phyloP scores from a whole-genome alignment of 1,140 invertebrate species.

The Belonocnema kinseyi region DNA sequence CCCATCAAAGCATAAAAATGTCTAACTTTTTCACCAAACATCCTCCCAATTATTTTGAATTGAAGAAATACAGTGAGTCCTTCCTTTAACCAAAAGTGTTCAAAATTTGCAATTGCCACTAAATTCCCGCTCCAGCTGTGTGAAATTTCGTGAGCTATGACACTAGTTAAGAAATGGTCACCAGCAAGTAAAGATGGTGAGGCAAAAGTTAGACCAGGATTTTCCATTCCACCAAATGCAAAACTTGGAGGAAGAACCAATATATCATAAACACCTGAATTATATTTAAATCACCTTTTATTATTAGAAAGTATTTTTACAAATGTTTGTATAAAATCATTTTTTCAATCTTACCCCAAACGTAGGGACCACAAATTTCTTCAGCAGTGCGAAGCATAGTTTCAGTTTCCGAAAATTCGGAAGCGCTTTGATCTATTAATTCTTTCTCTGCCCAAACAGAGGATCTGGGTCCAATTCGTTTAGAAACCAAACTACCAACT shows the following conservation, averaged over 20 bases:
- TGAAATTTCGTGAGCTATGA: constrained; percentile 96
- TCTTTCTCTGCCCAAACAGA: constrained; percentile 94
- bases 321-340: background rate
- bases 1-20: constrained; percentile 89
- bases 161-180: constrained; percentile 90
- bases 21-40: constrained; percentile 82
- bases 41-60: constrained; percentile 85
- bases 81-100: constrained; percentile 98
- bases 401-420: constrained; percentile 93
- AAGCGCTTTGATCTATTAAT: constrained; percentile 88
- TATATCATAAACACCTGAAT: constrained; percentile 85
- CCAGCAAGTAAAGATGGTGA: constrained; percentile 93
- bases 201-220: constrained; percentile 96
- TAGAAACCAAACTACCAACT: constrained; percentile 87
- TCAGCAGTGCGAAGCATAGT: constrained; percentile 90
- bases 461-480: constrained; percentile 85
- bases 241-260: constrained; percentile 95
- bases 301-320: background rate
- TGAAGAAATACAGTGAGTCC: constrained; percentile 96
- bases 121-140: constrained; percentile 98
- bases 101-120: constrained; percentile 94
- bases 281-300: background rate
- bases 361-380: constrained; percentile 86
- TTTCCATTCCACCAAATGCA: constrained; percentile 98
- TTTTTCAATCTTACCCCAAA: constrained; percentile 79